phyloP scores from a whole-genome alignment of 2,888 invertebrate species.

The Leucozona laternaria region DNA sequence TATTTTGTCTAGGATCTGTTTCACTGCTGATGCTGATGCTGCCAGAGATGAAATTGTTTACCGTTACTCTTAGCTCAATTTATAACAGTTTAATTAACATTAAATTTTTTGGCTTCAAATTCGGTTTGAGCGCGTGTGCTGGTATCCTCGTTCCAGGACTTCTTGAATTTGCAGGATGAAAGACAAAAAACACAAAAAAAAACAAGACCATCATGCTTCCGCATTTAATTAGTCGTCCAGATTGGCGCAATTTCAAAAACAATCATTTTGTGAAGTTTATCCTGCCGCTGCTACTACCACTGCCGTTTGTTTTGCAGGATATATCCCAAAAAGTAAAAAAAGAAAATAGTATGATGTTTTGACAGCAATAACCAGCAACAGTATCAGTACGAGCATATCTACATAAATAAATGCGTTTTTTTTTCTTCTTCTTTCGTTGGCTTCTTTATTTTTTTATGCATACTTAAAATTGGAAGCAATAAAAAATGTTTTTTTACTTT shows the following conservation, averaged over 20 bases:
- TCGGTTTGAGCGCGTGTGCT: neutral
- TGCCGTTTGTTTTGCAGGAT: neutral
- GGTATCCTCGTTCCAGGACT: neutral
- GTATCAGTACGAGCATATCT: constrained; percentile 22
- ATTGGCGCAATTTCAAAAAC: constrained; percentile 67
- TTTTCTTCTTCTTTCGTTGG: neutral
- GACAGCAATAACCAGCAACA: constrained; percentile 20
- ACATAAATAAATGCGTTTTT: constrained; percentile 12
- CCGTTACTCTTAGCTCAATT: constrained; percentile 16
- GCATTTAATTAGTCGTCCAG: constrained; percentile 63
- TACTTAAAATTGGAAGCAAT: constrained; percentile 48
- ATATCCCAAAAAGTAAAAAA: neutral
- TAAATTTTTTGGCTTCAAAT: constrained; percentile 45
- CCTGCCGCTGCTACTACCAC: constrained; percentile 18
- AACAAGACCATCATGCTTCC: constrained; percentile 30
- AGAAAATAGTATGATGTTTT: neutral
- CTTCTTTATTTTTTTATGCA: constrained; percentile 9
- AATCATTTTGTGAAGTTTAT: constrained; percentile 56
- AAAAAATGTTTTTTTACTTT: constrained; percentile 53
- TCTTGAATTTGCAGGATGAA: neutral
- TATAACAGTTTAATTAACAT: constrained; percentile 61
- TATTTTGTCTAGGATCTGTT: constrained; percentile 39
- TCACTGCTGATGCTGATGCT: neutral
- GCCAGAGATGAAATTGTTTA: constrained; percentile 7
- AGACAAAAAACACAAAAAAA: neutral